Evolutionary conservation across 2,797 vertebrate species (phyloP).

Genomic region (Parambassis ranga): DNA sequence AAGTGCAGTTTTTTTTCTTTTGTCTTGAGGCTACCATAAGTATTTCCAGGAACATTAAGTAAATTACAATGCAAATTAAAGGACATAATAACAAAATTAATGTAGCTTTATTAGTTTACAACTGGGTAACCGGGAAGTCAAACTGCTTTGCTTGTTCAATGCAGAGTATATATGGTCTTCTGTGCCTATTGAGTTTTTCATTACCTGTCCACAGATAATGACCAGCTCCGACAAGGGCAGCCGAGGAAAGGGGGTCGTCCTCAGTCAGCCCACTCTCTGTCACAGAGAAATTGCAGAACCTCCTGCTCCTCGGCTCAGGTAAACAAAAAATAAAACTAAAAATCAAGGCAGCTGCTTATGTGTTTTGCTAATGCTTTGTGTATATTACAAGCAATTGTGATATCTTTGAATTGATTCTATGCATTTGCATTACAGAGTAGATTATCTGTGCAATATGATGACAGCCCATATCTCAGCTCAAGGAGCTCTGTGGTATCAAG

Average conservation of each 20-base stretch:
- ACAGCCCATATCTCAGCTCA: constrained; percentile 51
- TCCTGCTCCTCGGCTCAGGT: constrained; percentile 81
- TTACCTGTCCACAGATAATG: constrained; percentile 83
- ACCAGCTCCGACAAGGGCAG: constrained; percentile 85
- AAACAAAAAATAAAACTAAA: too few species aligned
- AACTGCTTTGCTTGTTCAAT: background rate
- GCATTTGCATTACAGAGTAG: constrained; percentile 58
- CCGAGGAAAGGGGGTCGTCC: constrained; percentile 79
- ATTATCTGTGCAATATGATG: constrained; percentile 66
- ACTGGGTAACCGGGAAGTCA: background rate
- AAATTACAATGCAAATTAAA: too few species aligned
- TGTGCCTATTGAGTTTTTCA: background rate
- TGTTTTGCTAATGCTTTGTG: background rate
- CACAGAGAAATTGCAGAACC: constrained; percentile 69
- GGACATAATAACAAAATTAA: background rate
- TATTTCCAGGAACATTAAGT: too few species aligned
- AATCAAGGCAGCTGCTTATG: background rate
- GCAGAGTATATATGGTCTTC: background rate
- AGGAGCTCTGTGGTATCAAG: constrained; percentile 68
- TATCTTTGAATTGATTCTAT: background rate
- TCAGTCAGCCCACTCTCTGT: constrained; percentile 68
- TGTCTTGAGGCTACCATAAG: too few species aligned
- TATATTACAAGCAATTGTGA: background rate
- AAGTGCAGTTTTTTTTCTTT: background rate
- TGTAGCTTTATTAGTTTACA: background rate